Conservation (phyloP, 1,140 invertebrate species). For the Adoxophyes honmai region DNA sequence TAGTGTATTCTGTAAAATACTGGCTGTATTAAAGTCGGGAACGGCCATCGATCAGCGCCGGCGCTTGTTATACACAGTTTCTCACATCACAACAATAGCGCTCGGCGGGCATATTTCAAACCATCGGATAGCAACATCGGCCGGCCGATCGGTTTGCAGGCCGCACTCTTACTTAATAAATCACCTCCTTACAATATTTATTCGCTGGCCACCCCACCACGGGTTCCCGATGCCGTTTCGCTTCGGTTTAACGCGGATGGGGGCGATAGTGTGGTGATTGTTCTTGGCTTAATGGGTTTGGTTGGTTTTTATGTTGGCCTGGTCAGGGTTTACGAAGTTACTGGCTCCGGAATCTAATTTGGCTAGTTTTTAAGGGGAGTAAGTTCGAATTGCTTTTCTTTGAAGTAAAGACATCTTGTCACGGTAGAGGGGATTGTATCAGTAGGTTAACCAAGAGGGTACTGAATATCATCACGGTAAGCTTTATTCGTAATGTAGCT, state of each 20-base stretch:
- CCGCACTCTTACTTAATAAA: constrained; percentile 59
- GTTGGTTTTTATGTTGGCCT: too few species aligned
- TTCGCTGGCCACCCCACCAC: constrained; percentile 50
- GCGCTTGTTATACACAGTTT: constrained; percentile 73
- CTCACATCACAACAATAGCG: constrained; percentile 71
- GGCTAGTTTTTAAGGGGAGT: too few species aligned
- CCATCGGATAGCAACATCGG: constrained; percentile 61
- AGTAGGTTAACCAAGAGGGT: too few species aligned
- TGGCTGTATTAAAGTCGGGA: constrained; percentile 36
- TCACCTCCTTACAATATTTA: constrained; percentile 73
- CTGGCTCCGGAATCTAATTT: too few species aligned
- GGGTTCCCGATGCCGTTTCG: constrained; percentile 30
- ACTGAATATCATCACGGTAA: too few species aligned
- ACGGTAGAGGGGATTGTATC: too few species aligned
- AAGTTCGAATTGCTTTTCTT: too few species aligned
- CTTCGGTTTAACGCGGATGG: not conserved
- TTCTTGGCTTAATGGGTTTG: too few species aligned
- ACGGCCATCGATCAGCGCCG: constrained; percentile 61
- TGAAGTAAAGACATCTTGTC: too few species aligned
- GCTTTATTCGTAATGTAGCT: too few species aligned
- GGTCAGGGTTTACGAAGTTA: too few species aligned
- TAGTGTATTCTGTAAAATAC: constrained; percentile 61
- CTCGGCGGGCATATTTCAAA: constrained; percentile 69
- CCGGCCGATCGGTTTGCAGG: constrained; percentile 44
- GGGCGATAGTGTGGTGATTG: not conserved